Evolutionary conservation across 2,113 vertebrate species (phyloP), one percentile per base, ranked within the genome.

Genomic region (Columba janthina): DNA sequence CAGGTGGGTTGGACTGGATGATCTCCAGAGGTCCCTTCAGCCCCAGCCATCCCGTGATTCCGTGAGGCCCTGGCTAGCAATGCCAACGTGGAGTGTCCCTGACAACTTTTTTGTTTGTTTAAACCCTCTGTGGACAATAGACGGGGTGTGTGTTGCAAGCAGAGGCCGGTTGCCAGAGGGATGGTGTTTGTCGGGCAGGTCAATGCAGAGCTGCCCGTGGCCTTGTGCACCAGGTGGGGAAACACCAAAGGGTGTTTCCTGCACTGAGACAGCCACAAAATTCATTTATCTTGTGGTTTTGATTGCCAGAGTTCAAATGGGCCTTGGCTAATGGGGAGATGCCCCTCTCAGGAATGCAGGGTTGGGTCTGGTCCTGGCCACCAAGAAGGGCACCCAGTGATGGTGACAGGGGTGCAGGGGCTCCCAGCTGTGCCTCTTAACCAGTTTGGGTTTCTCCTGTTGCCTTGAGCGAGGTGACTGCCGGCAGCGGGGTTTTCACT

Each of bases 281-380:
- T 10, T 11, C 0, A 9, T 70, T 58, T 34, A 1, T 28, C 31
- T 16, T 17, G 28, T 31, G 29, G 1, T 57, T 50, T 38, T 10
- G 31, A 9, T 32, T 29, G 2, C 28, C 18, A 2, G 4, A 29
- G 19, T 46, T 64, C 16, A 25, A 46, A 9, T 1, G 0, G 5
- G 15, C 28, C 11, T 36, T 58, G 40, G 44, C 26, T 31, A 1
- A 24, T 7, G 26, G 31, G 44, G 51, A 48, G 29, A 12, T 65
- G 62, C 11, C 44, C 5, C 10, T 60, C 29, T 51, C 44, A 25
- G 54, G 22, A 42, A n/a, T 5, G 20, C 42, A 34, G 42, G 7
- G 25, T 19, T 38, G 54, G 32, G 10, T 67, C 73, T 26, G 24
- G 10, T 38, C 15, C 54, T 38, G 66, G 44, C 34, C 24, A 2